Conservation (phyloP, 1,140 invertebrate species). For the Trypoxylus dichotomus region DNA sequence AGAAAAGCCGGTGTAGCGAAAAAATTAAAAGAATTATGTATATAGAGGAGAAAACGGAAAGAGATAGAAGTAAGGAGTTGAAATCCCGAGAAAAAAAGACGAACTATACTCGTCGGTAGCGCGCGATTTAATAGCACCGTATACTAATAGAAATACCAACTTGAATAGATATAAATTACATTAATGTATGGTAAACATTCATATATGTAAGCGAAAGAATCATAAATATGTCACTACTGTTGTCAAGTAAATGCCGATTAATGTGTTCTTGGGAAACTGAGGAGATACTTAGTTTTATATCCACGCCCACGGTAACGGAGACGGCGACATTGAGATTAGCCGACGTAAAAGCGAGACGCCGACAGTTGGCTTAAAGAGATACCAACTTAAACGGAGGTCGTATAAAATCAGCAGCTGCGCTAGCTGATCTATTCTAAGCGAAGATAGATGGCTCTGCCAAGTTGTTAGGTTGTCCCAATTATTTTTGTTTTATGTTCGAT, state of each 20-base stretch:
- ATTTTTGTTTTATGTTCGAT: slow-evolving; percentile 48
- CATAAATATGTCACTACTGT: slow-evolving; percentile 54
- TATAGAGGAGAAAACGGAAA: neutral
- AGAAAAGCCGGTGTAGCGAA: neutral
- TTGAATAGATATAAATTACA: slow-evolving; percentile 53
- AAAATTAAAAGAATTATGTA: slow-evolving; percentile 1
- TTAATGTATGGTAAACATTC: slow-evolving; percentile 56
- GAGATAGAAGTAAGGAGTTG: neutral
- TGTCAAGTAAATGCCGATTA: slow-evolving; percentile 55
- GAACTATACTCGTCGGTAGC: slow-evolving; percentile 10
- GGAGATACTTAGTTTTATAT: slow-evolving; percentile 32
- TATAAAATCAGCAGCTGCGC: slow-evolving; percentile 43
- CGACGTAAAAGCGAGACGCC: neutral
- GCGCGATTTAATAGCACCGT: slow-evolving; percentile 34
- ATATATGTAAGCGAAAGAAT: slow-evolving; percentile 52
- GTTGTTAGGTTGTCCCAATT: slow-evolving; percentile 48
- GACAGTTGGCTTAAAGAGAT: slow-evolving; percentile 13
- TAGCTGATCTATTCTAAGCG: slow-evolving; percentile 46
- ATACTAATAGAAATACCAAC: slow-evolving; percentile 54
- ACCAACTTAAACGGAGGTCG: slow-evolving; percentile 4
- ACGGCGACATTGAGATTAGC: neutral
- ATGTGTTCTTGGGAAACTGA: slow-evolving; percentile 52
- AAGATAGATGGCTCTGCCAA: slow-evolving; percentile 45
- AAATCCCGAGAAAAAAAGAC: neutral
- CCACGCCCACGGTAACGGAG: slow-evolving; percentile 1